phyloP scores from a whole-genome alignment of 2,888 invertebrate genomes.

The Nomada goodeniana region DNA sequence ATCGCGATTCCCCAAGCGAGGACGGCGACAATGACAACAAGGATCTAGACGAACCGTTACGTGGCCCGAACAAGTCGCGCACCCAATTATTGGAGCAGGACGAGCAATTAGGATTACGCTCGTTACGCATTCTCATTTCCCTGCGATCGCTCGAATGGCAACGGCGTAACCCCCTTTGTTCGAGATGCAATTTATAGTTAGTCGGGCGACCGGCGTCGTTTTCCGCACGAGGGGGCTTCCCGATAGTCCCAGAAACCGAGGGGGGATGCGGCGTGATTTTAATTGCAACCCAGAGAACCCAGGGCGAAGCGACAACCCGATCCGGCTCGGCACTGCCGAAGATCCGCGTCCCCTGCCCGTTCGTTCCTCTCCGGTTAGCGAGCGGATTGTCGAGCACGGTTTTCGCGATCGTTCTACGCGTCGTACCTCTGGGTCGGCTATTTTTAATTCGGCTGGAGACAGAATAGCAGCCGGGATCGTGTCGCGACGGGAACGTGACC shows the following conservation, averaged over 20 bases:
- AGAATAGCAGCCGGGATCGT: too few species aligned
- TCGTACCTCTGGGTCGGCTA: too few species aligned
- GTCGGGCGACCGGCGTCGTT: conserved; percentile 24
- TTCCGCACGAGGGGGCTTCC: conserved; percentile 41
- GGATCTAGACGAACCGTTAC: background rate
- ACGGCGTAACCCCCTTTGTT: conserved; percentile 30
- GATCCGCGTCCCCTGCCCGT: too few species aligned
- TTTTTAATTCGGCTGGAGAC: too few species aligned
- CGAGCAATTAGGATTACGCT: conserved; percentile 23
- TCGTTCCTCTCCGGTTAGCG: too few species aligned
- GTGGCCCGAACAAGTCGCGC: conserved; percentile 8
- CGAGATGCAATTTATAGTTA: conserved; percentile 22
- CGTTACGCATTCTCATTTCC: conserved; percentile 5
- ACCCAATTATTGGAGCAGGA: conserved; percentile 37
- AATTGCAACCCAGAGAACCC: background rate
- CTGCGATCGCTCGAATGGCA: conserved; percentile 14
- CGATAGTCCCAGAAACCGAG: conserved; percentile 19
- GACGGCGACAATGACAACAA: background rate
- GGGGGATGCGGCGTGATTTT: background rate
- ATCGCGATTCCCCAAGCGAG: conserved; percentile 22
- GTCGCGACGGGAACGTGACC: too few species aligned
- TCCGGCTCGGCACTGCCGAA: too few species aligned
- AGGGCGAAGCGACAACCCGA: background rate
- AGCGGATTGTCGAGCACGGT: background rate
- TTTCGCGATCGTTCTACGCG: background rate